Evolutionary conservation across 2,888 invertebrate species (phyloP).

Genomic region (Syrista parreyssii): DNA sequence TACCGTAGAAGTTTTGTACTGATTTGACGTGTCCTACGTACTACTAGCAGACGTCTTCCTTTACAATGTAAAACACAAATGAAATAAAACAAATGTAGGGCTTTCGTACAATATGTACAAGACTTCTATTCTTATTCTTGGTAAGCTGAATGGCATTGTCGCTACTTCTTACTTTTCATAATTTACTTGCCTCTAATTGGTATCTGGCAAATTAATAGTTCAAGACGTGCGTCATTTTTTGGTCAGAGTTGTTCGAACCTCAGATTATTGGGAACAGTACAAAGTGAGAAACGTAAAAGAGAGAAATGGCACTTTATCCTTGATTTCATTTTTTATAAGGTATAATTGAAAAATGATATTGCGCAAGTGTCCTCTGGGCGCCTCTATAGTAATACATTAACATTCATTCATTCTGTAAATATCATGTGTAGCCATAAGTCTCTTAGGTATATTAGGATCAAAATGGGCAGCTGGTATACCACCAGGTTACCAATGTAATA

Average conservation of each 20-base stretch:
- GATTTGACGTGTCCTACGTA: conserved; percentile 43
- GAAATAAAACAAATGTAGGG: conserved; percentile 37
- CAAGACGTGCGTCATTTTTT: neutral
- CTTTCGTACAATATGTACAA: conserved; percentile 50
- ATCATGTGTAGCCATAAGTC: conserved; percentile 44
- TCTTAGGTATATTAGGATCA: conserved; percentile 38
- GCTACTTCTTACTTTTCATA: neutral
- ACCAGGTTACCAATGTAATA: conserved; percentile 23
- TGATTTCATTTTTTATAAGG: conserved; percentile 42
- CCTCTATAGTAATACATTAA: conserved; percentile 24
- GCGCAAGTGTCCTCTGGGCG: conserved; percentile 35
- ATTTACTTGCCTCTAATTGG: neutral
- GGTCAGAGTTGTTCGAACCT: conserved; percentile 23
- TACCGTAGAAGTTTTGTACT: conserved; percentile 46
- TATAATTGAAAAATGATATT: conserved; percentile 26
- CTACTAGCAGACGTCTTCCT: conserved; percentile 53
- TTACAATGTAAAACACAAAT: conserved; percentile 30
- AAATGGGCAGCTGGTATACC: conserved; percentile 40
- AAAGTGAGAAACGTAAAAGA: conserved; percentile 48
- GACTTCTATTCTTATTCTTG: conserved; percentile 32
- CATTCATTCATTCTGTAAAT: conserved; percentile 50
- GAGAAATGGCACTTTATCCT: conserved; percentile 52
- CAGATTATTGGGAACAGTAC: conserved; percentile 56
- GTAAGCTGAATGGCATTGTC: neutral
- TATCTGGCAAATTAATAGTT: neutral